Evolutionary conservation across 2,888 invertebrate genomes (phyloP), one percentile per base, ranked within the genome.

Genomic region (Icerya purchasi): DNA sequence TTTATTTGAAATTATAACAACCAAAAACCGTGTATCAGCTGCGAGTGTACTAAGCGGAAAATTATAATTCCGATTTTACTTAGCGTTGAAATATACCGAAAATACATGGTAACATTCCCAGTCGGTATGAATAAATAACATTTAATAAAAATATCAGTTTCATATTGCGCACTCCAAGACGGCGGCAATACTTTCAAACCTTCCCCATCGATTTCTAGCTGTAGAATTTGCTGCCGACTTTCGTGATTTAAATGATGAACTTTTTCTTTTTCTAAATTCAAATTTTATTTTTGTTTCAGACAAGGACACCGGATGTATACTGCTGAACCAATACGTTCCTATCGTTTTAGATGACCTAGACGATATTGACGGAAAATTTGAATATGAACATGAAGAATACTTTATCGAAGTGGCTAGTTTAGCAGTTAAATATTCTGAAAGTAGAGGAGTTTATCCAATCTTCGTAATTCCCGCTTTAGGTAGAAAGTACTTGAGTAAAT

Each of bases 381-480:
- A 54, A 14, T 8, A 52, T 10, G 19, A 52, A 14, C 68, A 71
- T 1, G 67, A 68, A 56, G 14, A 14, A 8, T 36, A 5, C 14
- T 65, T 73, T 24, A 62, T 69, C 2, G 72, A 72, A 62, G 61
- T 73, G 3, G 65, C 70, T 19, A 71, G 73, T 0, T 66, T 69
- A 23, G 70, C 71, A 36, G 70, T 71, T 2, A 62, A 67, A 18
- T 69, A 70, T 19, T 24, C 54, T 1, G 25, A 55, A 10, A 21
- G 56, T 3, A 63, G 71, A 56, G 73, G 73, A 61, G 62, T 56
- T 5, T 59, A 51, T 20, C 73, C 73, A 0, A 62, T 73, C 1
- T 73, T 74, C 62, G 65, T 73, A 2, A 67, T 74, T 52, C 72
- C 73, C 5, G 72, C 73, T 8, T 62, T 73, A 22, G 68, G 68